Evolutionary conservation across 2,888 invertebrate genomes (phyloP).

Genomic region (Pelosia muscerda): DNA sequence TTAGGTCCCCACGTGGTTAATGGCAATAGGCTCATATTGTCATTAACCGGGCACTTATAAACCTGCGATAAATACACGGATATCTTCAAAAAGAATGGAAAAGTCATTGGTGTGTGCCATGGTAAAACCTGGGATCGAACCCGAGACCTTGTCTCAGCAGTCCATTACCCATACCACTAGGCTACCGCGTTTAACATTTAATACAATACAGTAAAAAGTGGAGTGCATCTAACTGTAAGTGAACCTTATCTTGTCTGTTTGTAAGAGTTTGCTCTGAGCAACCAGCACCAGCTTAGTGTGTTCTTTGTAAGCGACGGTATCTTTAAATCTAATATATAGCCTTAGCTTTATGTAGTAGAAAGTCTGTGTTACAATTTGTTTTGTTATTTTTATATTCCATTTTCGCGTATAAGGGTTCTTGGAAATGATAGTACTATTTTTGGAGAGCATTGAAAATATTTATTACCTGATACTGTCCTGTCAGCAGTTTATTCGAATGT

Average conservation of each 20-base stretch:
- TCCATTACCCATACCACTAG: no score
- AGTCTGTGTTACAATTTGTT: not conserved
- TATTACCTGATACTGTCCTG: no score
- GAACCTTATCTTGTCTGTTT: conserved; percentile 22
- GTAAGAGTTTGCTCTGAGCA: conserved; percentile 25
- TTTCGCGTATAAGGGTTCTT: not conserved
- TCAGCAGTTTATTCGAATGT: no score
- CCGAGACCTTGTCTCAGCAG: no score
- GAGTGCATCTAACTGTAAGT: conserved; percentile 15
- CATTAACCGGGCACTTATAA: no score
- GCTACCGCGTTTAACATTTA: not conserved
- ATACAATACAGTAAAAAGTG: not conserved
- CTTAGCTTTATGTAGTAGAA: conserved; percentile 15
- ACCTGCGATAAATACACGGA: no score
- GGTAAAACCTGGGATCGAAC: no score
- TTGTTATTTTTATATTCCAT: not conserved
- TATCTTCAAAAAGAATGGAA: no score
- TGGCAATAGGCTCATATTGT: no score
- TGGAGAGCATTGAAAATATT: not conserved
- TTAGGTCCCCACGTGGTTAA: no score
- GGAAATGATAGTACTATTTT: no score
- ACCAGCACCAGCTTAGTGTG: conserved; percentile 11
- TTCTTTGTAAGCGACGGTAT: conserved; percentile 25
- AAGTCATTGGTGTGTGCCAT: no score
- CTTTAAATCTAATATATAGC: conserved; percentile 28